Base-by-base conservation (phyloP, 1,140 invertebrate genomes). In the Carcinoscorpius rotundicauda region DNA sequence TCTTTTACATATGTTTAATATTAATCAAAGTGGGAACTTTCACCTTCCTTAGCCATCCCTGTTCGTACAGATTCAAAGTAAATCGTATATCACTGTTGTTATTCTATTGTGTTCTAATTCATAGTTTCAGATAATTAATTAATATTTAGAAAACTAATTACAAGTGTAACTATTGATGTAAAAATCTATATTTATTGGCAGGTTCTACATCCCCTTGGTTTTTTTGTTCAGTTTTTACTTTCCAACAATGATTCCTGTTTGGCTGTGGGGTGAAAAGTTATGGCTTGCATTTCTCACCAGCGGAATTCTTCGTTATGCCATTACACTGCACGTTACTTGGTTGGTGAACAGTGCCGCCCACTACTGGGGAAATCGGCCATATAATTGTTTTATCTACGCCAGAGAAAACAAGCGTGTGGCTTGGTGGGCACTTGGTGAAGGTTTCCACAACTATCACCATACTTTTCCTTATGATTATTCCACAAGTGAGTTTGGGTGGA, bases 301-400 rank as follows among this genome's bases (percentile, higher is more conserved):
- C 9, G 85, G 86, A 4, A 77, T 97, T 71, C 84, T 96, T 72
- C 84, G 95, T 51, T 98, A 95, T 77, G 82, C 84, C 8, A 84
- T 89, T 71, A 88, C 86, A 8, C 79, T 98, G 11, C 92, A 99
- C 74, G 85, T 87, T 68, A 98, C 95, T 3, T 98, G 95, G 94
- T 79, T 77, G 4, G 80, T 82, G 6, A 82, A 82, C 72, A 80
- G 78, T 66, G 76, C 77, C n/a, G 81, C 81, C 49, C 81, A 82
- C 69, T 74, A 80, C 70, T 81, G 76, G 75, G 80, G 80, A n/a
- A 73, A 71, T 61, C 73, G 69, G 64, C 80, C 80, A 1, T 81
- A 81, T 65, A 79, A 81, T 67, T 70, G 69, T 29, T 11, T 72
- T 59, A 83, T 84, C 68, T 79, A 77, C 62, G 82, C 82, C 4